Percentiles rank a stretch among this genome's conserved stretches.
phyloP scores from a whole-genome alignment of 1,140 invertebrate species.

The Cecropterus lyciades region DNA sequence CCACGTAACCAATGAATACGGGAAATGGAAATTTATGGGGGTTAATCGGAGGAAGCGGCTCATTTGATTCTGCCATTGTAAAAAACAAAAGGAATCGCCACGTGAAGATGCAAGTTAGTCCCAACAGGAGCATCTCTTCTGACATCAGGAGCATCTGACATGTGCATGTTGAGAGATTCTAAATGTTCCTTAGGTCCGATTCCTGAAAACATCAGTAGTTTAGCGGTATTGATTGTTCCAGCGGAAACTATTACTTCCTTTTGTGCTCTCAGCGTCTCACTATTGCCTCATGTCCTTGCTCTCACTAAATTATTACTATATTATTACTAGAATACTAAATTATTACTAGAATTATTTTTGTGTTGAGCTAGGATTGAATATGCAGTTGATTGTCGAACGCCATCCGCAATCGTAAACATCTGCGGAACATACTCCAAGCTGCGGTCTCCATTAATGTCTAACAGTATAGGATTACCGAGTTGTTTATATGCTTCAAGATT shows the following conservation, averaged over 20 bases:
- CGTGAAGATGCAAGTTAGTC: slow-evolving; percentile 85
- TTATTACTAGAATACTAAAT: slow-evolving; percentile 79
- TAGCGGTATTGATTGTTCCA: slow-evolving; percentile 77
- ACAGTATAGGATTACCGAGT: slow-evolving; percentile 42
- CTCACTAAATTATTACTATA: slow-evolving; percentile 86
- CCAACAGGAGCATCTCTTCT: slow-evolving; percentile 85
- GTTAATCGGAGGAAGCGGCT: not conserved
- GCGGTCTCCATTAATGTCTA: slow-evolving; percentile 89
- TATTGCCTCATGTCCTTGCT: slow-evolving; percentile 62
- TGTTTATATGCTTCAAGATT: slow-evolving; percentile 49
- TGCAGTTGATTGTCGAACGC: slow-evolving; percentile 85
- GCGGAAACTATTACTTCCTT: slow-evolving; percentile 86
- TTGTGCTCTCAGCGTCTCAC: slow-evolving; percentile 54
- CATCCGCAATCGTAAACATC: slow-evolving; percentile 89
- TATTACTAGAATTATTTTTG: slow-evolving; percentile 68
- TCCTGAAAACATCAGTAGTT: slow-evolving; percentile 86
- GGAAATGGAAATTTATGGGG: slow-evolving; percentile 25
- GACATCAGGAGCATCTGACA: too few relatives aligned
- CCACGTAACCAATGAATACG: slow-evolving; percentile 41
- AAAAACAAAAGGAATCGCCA: slow-evolving; percentile 26
- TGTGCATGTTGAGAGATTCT: slow-evolving; percentile 52
- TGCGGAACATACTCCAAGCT: slow-evolving; percentile 87
- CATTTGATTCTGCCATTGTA: slow-evolving; percentile 15
- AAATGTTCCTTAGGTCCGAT: slow-evolving; percentile 84
- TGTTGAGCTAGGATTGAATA: slow-evolving; percentile 84